Conservation (phyloP, 2,888 invertebrate species). For the Cephonodes hylas region DNA sequence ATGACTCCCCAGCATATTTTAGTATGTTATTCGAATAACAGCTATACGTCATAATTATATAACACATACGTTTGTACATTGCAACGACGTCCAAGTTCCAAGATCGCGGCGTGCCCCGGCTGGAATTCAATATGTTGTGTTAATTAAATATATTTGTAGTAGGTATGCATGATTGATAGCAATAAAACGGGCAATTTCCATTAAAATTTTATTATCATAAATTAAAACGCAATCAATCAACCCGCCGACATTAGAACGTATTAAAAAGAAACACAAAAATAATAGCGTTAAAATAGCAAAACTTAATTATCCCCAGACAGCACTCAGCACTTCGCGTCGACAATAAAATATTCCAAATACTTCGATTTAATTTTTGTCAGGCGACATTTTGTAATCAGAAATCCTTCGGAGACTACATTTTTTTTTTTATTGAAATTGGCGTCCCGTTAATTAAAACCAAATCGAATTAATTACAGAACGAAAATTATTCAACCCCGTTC, state of each 20-base stretch:
- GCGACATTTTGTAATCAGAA: constrained; percentile 62
- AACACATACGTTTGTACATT: background rate
- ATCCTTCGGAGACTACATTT: constrained; percentile 67
- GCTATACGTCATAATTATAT: too few relatives aligned
- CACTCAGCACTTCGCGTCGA: constrained; percentile 4
- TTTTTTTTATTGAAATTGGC: constrained; percentile 74
- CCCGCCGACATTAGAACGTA: constrained; percentile 16
- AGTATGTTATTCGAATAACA: too few relatives aligned
- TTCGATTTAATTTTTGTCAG: constrained; percentile 42
- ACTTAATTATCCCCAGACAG: constrained; percentile 3
- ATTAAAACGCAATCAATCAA: constrained; percentile 22
- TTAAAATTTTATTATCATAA: constrained; percentile 19
- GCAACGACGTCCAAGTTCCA: background rate
- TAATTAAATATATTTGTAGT: constrained; percentile 14
- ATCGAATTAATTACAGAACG: constrained; percentile 72
- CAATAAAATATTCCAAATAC: constrained; percentile 31
- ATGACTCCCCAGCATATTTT: too few relatives aligned
- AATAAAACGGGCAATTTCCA: constrained; percentile 16
- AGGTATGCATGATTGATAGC: constrained; percentile 17
- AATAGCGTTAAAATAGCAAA: constrained; percentile 8
- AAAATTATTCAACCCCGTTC: constrained; percentile 64
- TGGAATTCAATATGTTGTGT: constrained; percentile 15
- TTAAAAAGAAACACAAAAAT: constrained; percentile 6
- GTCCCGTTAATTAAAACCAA: constrained; percentile 74
- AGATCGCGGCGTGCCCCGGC: background rate